Evolutionary conservation across 2,797 vertebrate genomes (phyloP).

Genomic region (Sebastes oblongus): DNA sequence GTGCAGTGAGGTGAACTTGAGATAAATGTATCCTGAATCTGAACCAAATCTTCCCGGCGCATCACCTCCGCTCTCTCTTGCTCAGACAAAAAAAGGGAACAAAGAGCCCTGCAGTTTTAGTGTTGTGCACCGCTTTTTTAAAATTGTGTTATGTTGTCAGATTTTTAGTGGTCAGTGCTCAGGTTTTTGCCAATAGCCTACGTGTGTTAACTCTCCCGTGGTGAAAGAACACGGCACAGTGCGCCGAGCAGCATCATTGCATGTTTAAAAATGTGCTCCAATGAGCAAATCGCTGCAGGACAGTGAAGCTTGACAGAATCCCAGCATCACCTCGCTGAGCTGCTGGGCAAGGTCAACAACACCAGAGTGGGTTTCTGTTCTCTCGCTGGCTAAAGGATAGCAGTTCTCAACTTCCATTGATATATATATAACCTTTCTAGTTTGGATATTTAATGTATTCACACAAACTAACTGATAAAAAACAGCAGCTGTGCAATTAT

Average conservation of each 20-base stretch:
- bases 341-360: constrained; percentile 67
- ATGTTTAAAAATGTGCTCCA: constrained; percentile 67
- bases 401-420: constrained; percentile 8
- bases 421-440: not conserved
- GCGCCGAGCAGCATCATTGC: constrained; percentile 47
- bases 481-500: constrained; percentile 11
- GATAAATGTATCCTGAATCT: constrained; percentile 72
- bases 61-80: constrained; percentile 37
- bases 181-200: constrained; percentile 33
- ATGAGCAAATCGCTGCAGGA: constrained; percentile 70
- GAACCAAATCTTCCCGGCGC: constrained; percentile 61
- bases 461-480: not conserved
- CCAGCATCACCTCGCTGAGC: constrained; percentile 59
- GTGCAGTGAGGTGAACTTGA: constrained; percentile 73
- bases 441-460: not conserved
- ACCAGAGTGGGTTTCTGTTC: constrained; percentile 15
- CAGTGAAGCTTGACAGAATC: constrained; percentile 61
- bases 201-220: constrained; percentile 43
- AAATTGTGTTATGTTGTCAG: constrained; percentile 23
- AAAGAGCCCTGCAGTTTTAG: constrained; percentile 18
- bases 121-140: not conserved
- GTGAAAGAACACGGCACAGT: constrained; percentile 49
- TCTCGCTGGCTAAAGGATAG: constrained; percentile 21
- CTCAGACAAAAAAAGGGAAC: constrained; percentile 29
- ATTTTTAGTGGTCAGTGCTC: constrained; percentile 39